These are phyloP conservation scores for Carlito syrichta DNA, from an alignment of 2,113 vertebrate genomes.

Conservation along the genomic window DNA sequence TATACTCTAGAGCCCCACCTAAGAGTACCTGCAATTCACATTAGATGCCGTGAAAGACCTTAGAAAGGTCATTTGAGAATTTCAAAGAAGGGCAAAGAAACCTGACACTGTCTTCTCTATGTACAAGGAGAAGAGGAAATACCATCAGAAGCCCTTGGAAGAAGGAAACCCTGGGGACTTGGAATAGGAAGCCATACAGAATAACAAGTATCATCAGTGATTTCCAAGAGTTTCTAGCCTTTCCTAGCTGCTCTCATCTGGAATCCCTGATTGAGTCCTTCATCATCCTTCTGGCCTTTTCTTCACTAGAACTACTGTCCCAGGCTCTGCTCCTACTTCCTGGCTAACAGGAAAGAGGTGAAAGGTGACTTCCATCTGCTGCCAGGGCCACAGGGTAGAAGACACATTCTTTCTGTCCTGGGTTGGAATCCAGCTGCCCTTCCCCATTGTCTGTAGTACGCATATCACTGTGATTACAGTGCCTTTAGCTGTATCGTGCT, in stretches of 20 bases:
- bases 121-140: background rate
- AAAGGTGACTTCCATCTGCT: background rate
- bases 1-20: background rate
- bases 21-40: background rate
- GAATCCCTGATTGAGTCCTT: background rate
- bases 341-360: background rate
- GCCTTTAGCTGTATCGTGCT: background rate
- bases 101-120: background rate
- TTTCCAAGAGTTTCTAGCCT: background rate
- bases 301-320: background rate
- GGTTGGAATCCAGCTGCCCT: background rate
- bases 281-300: background rate
- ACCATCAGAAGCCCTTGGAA: background rate
- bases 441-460: background rate
- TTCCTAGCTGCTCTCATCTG: background rate
- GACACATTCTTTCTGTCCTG: rapidly evolving
- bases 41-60: background rate
- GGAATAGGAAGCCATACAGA: background rate
- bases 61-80: background rate
- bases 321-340: background rate
- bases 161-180: background rate
- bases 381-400: background rate
- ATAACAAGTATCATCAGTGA: background rate
- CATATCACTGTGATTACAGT: background rate
- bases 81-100: background rate